These are phyloP conservation scores for Petroica traversi DNA, from an alignment of 2,113 vertebrate genomes.

Conservation along the genomic window DNA sequence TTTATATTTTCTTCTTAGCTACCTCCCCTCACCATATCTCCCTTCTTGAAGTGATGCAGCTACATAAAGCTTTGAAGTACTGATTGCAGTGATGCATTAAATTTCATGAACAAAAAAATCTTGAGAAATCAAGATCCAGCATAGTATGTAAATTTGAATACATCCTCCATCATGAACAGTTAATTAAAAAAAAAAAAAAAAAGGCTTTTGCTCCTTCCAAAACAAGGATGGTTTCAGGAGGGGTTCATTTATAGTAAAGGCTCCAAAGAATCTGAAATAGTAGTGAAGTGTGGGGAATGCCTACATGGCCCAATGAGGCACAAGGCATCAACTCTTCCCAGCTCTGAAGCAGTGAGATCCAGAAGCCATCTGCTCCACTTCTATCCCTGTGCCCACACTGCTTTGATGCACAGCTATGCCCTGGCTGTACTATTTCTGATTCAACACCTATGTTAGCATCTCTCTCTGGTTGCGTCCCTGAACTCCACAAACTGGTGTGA, in stretches of 20 bases:
- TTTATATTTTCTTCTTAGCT: neutral
- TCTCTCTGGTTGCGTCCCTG: neutral
- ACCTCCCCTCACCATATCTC: fast-evolving
- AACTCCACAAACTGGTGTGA: neutral
- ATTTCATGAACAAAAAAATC: slow-evolving; percentile 33
- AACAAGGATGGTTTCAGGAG: neutral
- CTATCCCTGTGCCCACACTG: neutral
- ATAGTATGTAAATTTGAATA: neutral
- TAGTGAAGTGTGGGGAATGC: neutral
- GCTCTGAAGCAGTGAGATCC: neutral
- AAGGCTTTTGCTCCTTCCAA: neutral
- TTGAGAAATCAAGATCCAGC: slow-evolving; percentile 2
- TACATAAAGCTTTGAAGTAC: slow-evolving; percentile 7
- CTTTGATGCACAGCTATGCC: neutral
- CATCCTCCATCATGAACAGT: neutral
- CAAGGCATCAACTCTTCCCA: neutral
- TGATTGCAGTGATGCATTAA: neutral
- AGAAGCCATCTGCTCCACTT: neutral
- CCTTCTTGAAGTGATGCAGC: neutral
- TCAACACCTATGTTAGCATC: neutral
- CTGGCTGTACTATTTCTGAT: neutral
- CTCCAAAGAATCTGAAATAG: neutral
- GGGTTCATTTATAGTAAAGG: neutral
- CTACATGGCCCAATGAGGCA: neutral
- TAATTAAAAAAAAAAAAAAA: neutral